These are phyloP conservation scores for Harpagifer antarcticus DNA, from an alignment of 2,797 vertebrate genomes.

Conservation along the genomic window DNA sequence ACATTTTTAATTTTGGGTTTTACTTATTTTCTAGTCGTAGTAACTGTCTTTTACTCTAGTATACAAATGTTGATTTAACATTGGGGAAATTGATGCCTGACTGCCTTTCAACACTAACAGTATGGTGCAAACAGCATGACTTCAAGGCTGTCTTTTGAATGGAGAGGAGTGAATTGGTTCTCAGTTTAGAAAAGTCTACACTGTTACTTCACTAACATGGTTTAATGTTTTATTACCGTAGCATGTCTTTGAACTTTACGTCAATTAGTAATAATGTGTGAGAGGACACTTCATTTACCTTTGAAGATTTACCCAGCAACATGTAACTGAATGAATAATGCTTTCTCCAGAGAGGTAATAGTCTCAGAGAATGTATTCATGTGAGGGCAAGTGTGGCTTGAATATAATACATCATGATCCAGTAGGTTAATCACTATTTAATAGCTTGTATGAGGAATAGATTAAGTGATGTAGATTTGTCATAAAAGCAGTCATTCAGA, in stretches of 20 bases:
- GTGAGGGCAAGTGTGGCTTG: conserved; percentile 23
- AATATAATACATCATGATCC: conserved; percentile 26
- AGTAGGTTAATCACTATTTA: conserved; percentile 37
- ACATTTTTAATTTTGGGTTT: too few species aligned
- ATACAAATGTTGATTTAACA: too few species aligned
- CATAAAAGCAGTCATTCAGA: conserved; percentile 3
- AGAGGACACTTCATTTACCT: conserved; percentile 41
- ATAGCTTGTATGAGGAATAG: conserved; percentile 28
- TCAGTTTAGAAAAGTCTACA: not conserved
- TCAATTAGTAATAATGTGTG: conserved; percentile 49
- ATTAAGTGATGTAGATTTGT: conserved; percentile 26
- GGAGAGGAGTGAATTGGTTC: too few species aligned
- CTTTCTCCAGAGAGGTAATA: conserved; percentile 54
- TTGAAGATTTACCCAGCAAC: conserved; percentile 36
- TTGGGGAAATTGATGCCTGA: too few species aligned
- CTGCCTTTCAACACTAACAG: too few species aligned
- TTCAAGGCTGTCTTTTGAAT: too few species aligned
- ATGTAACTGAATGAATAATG: conserved; percentile 48
- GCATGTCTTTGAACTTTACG: conserved; percentile 31
- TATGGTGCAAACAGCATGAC: too few species aligned
- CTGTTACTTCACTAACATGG: conserved; percentile 6
- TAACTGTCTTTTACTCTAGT: too few species aligned
- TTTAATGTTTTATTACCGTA: conserved; percentile 19
- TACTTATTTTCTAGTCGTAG: too few species aligned
- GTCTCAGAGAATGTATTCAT: conserved; percentile 35